Percentiles rank a stretch among this genome's conserved stretches.
Evolutionary conservation across 2,797 vertebrate genomes (phyloP).

Genomic region (Fratercula arctica): DNA sequence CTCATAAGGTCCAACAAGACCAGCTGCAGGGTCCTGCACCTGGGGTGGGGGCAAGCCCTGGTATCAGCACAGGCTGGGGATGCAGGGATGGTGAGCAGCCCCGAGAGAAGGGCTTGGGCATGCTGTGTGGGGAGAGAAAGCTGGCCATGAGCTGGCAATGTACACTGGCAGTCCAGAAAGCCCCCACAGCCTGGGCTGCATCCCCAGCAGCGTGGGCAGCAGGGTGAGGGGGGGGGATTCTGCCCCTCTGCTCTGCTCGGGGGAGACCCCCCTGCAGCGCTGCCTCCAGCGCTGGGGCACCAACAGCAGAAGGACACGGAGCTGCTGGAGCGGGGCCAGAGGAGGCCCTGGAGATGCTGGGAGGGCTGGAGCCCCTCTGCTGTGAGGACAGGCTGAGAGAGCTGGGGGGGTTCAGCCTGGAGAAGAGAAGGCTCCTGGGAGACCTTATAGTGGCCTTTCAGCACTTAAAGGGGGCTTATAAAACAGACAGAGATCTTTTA

Average conservation of each 20-base stretch:
- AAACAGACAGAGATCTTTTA: not conserved
- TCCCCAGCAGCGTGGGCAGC: not conserved
- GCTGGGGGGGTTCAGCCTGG: not conserved
- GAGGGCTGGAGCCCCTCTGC: not conserved
- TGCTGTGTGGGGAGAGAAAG: too few species aligned
- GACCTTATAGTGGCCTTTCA: not conserved
- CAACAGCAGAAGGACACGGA: not conserved
- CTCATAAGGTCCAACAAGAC: not conserved
- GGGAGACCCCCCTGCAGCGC: not conserved
- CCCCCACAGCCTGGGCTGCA: not conserved
- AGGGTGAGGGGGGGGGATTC: not conserved
- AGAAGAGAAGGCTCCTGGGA: not conserved
- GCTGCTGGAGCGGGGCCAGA: not conserved
- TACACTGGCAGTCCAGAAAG: not conserved
- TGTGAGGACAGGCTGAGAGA: not conserved
- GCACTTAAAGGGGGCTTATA: not conserved
- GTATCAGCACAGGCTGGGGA: not conserved
- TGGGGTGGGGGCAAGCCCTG: rapidly evolving
- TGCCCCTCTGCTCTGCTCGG: not conserved
- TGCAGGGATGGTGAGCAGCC: not conserved
- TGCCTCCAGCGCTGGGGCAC: not conserved
- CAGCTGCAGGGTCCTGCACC: not conserved
- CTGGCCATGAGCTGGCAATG: rapidly evolving
- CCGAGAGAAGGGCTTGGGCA: not conserved
- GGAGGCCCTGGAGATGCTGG: rapidly evolving